phyloP scores from a whole-genome alignment of 2,797 vertebrate species.

The Lagocephalus sceleratus region DNA sequence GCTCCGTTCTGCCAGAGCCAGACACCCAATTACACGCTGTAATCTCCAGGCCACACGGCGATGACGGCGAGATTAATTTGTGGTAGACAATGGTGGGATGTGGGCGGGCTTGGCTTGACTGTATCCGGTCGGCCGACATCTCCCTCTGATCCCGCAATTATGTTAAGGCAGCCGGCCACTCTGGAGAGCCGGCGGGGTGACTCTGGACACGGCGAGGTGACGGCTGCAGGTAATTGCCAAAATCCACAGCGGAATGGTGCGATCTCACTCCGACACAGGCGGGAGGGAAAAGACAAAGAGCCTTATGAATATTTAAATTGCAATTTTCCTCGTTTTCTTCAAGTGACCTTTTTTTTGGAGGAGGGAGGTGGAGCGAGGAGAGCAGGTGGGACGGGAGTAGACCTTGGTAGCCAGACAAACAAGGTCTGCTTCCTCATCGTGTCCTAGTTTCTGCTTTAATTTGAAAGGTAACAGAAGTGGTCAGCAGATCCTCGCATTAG shows the following conservation, averaged over 20 bases:
- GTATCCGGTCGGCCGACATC: conserved; percentile 26
- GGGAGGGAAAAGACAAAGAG: conserved; percentile 66
- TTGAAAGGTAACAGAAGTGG: background rate
- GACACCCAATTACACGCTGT: conserved; percentile 58
- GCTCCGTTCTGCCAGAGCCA: conserved; percentile 40
- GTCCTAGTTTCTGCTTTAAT: background rate
- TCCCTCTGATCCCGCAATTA: conserved; percentile 60
- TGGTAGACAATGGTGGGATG: conserved; percentile 49
- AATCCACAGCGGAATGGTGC: conserved; percentile 66
- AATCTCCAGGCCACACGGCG: conserved; percentile 51
- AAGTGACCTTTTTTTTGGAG: conserved; percentile 27
- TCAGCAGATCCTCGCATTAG: background rate
- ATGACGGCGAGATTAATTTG: conserved; percentile 62
- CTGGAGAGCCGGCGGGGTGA: conserved; percentile 54
- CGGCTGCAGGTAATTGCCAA: conserved; percentile 71
- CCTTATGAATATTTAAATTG: conserved; percentile 78
- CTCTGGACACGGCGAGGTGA: conserved; percentile 65
- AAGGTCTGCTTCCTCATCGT: background rate
- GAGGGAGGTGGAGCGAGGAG: conserved; percentile 17
- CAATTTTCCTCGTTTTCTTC: conserved; percentile 72
- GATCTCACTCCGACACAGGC: conserved; percentile 56
- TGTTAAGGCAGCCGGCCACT: conserved; percentile 50
- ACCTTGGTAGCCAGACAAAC: conserved; percentile 13
- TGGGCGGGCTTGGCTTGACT: background rate
- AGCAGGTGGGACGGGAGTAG: conserved; percentile 38